Base-by-base conservation (phyloP, 2,888 invertebrate species). In the Trichogramma evanescens region DNA sequence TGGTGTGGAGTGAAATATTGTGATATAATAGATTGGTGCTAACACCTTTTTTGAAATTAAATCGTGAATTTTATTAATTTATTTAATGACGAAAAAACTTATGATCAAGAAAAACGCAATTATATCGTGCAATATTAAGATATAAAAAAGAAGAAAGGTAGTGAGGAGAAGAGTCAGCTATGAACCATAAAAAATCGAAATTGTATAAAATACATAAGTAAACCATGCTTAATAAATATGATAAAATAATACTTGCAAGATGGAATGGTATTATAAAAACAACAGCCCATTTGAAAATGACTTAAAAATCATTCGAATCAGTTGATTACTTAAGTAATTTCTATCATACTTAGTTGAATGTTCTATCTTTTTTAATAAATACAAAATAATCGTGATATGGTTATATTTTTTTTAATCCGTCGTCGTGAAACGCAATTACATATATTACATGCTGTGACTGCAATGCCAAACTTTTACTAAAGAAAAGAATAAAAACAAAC, bases 11-110 rank as follows among this genome's bases (percentile, higher is more conserved):
- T 77, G 76, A 74, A 77, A 77, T 75, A 77, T 77, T 77, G 77
- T 77, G 77, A 77, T 77, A 77, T 77, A 76, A 77, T 77, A 77
- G 77, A 77, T 77, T 77, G 77, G 77, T 77, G 77, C 77, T 77
- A 77, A 77, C 75, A 77, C 76, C 77, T 77, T 77, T 26, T 75
- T 76, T 77, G 74, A 77, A 75, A 77, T 75, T 77, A 74, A 76
- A 66, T 26, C 66, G 77, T 72, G 72, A 76, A 74, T 76, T 77
- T 75, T 71, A 71, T 65, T 62, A 65, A 65, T 64, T 54, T 59
- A 63, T 64, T 54, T 56, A 62, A 52, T 44, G 68, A 67, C 64
- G 66, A 68, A 67, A 63, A 63, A 66, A 67, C 54, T 58, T 66
- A 64, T 64, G 58, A 48, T 59, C 59, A 66, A 57, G 54, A 56